Percentiles rank a stretch among this genome's conserved stretches.
Evolutionary conservation across 2,113 vertebrate species (phyloP).

Genomic region (Dasyprocta punctata): DNA sequence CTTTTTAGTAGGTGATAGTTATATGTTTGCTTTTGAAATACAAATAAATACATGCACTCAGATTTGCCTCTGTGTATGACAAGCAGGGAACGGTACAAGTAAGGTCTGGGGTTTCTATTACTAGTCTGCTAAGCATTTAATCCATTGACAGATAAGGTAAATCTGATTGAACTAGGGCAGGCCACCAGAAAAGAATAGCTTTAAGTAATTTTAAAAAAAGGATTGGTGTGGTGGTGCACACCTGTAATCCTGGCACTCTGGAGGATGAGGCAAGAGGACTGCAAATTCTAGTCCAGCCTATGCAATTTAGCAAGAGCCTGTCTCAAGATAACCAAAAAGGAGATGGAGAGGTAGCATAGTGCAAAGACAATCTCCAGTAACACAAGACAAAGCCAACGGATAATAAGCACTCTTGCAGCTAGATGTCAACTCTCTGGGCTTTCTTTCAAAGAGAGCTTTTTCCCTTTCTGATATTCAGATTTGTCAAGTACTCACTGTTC

Average conservation of each 20-base stretch:
- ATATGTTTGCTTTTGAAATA: not conserved
- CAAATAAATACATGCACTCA: not conserved
- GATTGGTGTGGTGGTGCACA: not conserved
- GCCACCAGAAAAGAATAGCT: not conserved
- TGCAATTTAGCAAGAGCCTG: not conserved
- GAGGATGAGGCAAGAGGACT: too few relatives aligned
- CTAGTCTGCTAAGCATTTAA: constrained; percentile 65
- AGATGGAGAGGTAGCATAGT: not conserved
- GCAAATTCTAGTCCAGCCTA: not conserved
- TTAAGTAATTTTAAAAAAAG: not conserved
- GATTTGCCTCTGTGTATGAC: not conserved
- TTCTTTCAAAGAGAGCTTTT: constrained; percentile 61
- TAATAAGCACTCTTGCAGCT: not conserved
- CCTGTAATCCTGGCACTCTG: not conserved
- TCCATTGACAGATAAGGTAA: not conserved
- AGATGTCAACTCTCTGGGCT: not conserved
- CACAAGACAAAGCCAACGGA: not conserved
- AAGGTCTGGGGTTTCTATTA: not conserved
- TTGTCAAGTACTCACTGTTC: constrained; percentile 35
- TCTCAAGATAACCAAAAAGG: not conserved
- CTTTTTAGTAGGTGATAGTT: not conserved
- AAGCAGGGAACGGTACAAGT: not conserved
- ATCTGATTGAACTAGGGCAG: constrained; percentile 19
- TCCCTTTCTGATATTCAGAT: not conserved
- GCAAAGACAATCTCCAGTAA: not conserved